Conservation (phyloP, 1,140 invertebrate species). For the Microplitis mediator region DNA sequence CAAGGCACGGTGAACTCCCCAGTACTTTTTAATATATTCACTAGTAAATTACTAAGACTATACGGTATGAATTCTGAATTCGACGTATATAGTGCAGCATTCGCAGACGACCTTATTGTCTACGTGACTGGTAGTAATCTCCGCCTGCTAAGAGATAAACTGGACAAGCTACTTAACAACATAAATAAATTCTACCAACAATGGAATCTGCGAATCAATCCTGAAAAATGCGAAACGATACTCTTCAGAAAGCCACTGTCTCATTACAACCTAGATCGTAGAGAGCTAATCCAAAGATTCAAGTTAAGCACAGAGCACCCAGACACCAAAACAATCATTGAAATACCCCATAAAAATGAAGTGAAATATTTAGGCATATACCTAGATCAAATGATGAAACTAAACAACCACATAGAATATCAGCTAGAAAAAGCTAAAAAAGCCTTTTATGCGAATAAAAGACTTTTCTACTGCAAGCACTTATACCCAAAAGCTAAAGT, state of each 20-base stretch:
- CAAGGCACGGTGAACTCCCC: conserved; percentile 28
- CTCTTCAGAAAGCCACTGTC: conserved; percentile 7
- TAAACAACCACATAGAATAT: neutral
- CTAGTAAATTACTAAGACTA: conserved; percentile 8
- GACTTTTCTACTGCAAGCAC: neutral
- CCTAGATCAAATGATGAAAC: neutral
- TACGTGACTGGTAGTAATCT: conserved; percentile 1
- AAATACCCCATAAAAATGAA: neutral
- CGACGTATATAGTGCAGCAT: neutral
- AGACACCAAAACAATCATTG: neutral
- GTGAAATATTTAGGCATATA: conserved; percentile 17
- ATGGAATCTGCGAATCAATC: conserved; percentile 28
- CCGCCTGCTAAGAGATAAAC: neutral
- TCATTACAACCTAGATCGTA: neutral
- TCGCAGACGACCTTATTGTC: conserved; percentile 24
- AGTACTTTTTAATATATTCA: conserved; percentile 30
- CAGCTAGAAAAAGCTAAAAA: conserved; percentile 9
- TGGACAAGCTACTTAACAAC: conserved; percentile 22
- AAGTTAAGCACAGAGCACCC: conserved; percentile 1
- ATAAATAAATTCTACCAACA: conserved; percentile 14
- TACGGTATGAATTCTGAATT: conserved; percentile 9
- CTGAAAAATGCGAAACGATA: conserved; percentile 30
- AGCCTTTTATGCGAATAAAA: neutral
- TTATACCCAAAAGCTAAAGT: conserved; percentile 11
- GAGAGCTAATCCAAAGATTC: conserved; percentile 5